Conservation (phyloP, 2,797 vertebrate genomes). For the Coilia nasus region DNA sequence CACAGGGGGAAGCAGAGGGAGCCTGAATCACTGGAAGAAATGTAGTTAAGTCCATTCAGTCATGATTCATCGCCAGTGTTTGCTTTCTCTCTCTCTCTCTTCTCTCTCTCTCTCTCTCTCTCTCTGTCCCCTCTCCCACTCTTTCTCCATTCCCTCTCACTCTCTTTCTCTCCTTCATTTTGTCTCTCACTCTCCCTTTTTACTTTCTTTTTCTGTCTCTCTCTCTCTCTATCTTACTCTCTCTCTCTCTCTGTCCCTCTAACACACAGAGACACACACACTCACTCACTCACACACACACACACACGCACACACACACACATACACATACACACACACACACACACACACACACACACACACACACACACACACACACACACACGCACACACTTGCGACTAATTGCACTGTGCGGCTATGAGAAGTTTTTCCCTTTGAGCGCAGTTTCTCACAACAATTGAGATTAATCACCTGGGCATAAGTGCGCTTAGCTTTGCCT, state of each 20-base stretch:
- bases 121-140: too few species aligned
- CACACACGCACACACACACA: slow-evolving; percentile 13
- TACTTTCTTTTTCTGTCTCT: too few species aligned
- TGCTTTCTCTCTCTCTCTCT: background rate
- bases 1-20: background rate
- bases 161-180: too few species aligned
- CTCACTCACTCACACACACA: background rate
- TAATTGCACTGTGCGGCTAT: slow-evolving; percentile 20
- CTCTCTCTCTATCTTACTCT: background rate
- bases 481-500: background rate
- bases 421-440: slow-evolving; percentile 19
- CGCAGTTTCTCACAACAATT: background rate
- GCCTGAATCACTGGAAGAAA: background rate
- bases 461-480: slow-evolving; percentile 14
- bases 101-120: too few species aligned
- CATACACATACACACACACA: background rate
- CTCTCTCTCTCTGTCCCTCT: background rate
- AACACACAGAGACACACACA: background rate
- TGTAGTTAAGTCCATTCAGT: slow-evolving; percentile 13
- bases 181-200: too few species aligned
- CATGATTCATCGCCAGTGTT: background rate
- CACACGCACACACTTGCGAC: background rate
- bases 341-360: background rate
- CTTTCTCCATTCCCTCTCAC: too few species aligned
- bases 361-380: background rate